Conservation (phyloP, 2,888 invertebrate species). For the Cephus nigrinus region DNA sequence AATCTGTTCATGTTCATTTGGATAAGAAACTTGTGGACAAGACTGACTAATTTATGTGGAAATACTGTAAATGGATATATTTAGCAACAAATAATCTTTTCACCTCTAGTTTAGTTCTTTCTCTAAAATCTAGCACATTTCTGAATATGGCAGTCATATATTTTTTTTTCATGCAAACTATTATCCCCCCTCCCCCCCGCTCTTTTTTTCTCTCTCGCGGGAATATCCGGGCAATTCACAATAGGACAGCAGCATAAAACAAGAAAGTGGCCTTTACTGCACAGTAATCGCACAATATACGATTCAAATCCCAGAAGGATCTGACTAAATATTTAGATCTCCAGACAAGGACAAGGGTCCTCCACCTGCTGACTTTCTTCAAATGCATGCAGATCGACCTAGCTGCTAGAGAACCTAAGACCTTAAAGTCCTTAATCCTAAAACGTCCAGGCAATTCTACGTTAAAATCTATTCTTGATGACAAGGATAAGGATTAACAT, state of each 20-base stretch:
- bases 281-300: not conserved
- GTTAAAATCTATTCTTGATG: conserved; percentile 8
- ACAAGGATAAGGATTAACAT: too few species aligned
- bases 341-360: conserved; percentile 21
- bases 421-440: conserved; percentile 39
- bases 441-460: conserved; percentile 30
- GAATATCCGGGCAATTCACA: not conserved
- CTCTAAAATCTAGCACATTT: too few species aligned
- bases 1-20: too few species aligned
- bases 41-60: too few species aligned
- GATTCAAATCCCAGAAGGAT: conserved; percentile 33
- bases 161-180: too few species aligned
- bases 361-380: conserved; percentile 25
- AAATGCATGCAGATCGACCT: conserved; percentile 19
- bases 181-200: too few species aligned
- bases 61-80: too few species aligned
- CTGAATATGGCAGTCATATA: too few species aligned
- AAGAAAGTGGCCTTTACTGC: not conserved
- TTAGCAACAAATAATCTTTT: too few species aligned
- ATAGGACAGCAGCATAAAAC: too few species aligned
- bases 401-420: conserved; percentile 8
- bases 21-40: too few species aligned
- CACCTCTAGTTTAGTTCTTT: too few species aligned
- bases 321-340: conserved; percentile 48
- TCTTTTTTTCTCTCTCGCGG: not conserved